Evolutionary conservation across 2,797 vertebrate genomes (phyloP).

Genomic region (Steatocranus sp.): DNA sequence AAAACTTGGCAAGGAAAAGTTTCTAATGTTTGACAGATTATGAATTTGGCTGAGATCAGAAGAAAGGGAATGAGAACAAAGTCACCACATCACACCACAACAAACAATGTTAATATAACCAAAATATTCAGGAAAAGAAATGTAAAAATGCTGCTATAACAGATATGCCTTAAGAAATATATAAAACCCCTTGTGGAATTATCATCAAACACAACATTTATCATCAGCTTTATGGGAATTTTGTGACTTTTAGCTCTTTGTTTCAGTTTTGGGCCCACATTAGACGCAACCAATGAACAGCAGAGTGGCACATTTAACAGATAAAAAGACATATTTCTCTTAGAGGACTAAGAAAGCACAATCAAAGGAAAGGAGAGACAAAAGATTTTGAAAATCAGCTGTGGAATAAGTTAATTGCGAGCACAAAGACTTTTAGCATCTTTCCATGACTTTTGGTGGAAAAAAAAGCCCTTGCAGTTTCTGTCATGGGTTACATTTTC

Average conservation of each 20-base stretch:
- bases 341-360: not conserved
- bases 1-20: slow-evolving; percentile 26
- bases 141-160: not conserved
- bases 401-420: not conserved
- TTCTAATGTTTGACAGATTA: not conserved
- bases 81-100: not conserved
- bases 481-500: not conserved
- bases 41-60: not conserved
- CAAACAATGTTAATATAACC: not conserved
- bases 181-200: not conserved
- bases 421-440: not conserved
- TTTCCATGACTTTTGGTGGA: not conserved
- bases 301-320: not conserved
- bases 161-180: not conserved
- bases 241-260: not conserved
- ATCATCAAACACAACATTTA: not conserved
- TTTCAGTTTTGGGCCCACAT: not conserved
- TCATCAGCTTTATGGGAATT: not conserved
- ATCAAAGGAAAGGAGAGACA: not conserved
- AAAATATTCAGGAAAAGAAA: not conserved
- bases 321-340: not conserved
- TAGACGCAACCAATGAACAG: not conserved
- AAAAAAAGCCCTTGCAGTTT: not conserved
- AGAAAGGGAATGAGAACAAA: not conserved
- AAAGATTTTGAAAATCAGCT: not conserved